Conservation (phyloP, 2,113 vertebrate species). For the Prinia subflava region DNA sequence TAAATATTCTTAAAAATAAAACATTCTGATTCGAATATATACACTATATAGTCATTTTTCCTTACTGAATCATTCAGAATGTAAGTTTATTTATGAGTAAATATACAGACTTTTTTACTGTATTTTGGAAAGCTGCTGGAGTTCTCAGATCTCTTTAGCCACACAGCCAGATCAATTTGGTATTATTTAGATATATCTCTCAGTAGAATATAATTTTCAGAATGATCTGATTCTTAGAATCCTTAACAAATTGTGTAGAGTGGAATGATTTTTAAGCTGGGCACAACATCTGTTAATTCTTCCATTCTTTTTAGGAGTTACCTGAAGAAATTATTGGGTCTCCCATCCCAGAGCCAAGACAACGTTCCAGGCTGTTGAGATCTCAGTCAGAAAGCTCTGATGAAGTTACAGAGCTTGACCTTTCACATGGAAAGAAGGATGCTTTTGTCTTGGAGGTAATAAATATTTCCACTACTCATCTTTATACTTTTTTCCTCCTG, state of each 20-base stretch:
- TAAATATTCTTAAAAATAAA: neutral
- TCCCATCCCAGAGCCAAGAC: conserved; percentile 92
- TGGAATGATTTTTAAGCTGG: neutral
- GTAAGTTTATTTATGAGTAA: neutral
- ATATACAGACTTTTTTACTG: neutral
- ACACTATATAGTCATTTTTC: neutral
- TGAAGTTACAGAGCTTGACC: conserved; percentile 91
- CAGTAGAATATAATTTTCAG: neutral
- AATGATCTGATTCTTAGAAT: neutral
- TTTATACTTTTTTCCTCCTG: neutral
- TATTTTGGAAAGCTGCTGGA: neutral
- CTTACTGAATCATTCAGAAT: neutral
- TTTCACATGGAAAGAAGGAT: conserved; percentile 98
- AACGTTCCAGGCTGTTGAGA: conserved; percentile 88
- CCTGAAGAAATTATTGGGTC: conserved; percentile 86
- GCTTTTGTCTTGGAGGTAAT: conserved; percentile 96
- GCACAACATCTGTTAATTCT: neutral
- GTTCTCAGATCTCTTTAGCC: neutral
- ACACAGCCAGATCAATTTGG: neutral
- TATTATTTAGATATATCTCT: neutral
- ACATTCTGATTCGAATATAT: neutral
- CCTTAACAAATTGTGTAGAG: neutral
- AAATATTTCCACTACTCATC: neutral
- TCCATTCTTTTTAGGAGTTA: conserved; percentile 74
- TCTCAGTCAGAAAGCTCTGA: conserved; percentile 98